A percentile compares a stretch with the other conserved stretches of the same genome.
Conservation (phyloP, 2,797 vertebrate genomes). For the Poecilia picta region DNA sequence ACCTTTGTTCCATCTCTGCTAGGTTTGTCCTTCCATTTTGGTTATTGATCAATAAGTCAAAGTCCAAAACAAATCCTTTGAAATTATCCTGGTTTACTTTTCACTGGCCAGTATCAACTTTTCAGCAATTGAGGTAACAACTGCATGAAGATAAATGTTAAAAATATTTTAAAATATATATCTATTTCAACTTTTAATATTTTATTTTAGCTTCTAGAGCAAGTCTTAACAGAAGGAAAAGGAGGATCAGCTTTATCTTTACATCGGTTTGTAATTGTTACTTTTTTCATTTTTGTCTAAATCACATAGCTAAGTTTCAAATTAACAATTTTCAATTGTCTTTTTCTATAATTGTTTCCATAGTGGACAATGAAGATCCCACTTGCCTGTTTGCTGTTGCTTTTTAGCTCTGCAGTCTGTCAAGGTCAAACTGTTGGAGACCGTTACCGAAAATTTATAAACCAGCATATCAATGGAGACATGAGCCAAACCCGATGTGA, state of each 20-base stretch:
- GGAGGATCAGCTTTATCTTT: no score
- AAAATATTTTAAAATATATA: neutral
- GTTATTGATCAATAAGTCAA: neutral
- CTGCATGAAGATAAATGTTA: neutral
- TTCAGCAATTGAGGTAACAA: neutral
- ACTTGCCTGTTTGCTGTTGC: slow-evolving; percentile 32
- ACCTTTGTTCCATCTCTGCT: neutral
- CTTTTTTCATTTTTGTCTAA: neutral
- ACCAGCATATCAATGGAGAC: slow-evolving; percentile 3
- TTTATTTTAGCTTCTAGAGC: no score
- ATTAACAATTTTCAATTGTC: no score
- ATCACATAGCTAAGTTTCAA: neutral
- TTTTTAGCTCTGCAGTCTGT: slow-evolving; percentile 22
- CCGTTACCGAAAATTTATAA: slow-evolving; percentile 11
- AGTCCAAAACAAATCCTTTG: neutral
- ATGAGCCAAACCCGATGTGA: neutral
- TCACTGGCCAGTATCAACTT: neutral
- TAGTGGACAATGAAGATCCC: neutral
- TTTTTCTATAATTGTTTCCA: no score
- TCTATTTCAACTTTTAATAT: no score
- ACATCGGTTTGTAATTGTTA: no score
- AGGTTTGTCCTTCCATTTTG: neutral
- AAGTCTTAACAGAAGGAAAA: no score
- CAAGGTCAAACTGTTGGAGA: neutral
- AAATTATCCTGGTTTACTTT: neutral